Evolutionary conservation across 2,113 vertebrate genomes (phyloP).

Genomic region (Numenius arquata): DNA sequence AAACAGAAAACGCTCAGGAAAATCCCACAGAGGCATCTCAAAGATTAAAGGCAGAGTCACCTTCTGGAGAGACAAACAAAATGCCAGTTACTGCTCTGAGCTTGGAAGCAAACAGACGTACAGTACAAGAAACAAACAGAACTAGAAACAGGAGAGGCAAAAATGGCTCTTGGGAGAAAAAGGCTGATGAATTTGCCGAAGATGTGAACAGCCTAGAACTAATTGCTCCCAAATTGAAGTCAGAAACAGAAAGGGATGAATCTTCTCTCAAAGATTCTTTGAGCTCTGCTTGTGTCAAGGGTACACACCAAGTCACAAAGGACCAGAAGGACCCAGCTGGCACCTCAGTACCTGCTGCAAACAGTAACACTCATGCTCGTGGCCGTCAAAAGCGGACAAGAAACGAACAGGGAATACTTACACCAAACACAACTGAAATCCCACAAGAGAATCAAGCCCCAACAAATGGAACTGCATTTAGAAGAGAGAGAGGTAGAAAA

Average conservation of each 20-base stretch:
- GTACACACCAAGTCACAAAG: background rate
- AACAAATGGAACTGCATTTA: fast-evolving
- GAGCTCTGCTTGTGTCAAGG: background rate
- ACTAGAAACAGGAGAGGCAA: background rate
- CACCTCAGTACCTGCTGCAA: background rate
- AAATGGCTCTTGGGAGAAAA: background rate
- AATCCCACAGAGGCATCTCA: background rate
- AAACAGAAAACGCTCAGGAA: background rate
- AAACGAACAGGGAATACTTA: background rate
- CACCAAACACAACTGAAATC: background rate
- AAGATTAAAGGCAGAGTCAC: background rate
- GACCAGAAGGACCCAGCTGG: background rate
- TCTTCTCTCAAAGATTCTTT: background rate
- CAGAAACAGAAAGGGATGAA: background rate
- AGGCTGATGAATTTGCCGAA: background rate
- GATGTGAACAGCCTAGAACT: background rate
- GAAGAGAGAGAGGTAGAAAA: background rate
- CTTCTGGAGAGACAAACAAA: background rate
- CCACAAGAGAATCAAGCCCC: background rate
- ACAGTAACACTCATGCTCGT: background rate
- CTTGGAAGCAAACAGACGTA: background rate
- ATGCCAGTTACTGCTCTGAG: background rate
- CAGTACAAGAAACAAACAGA: background rate
- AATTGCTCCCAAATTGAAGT: background rate
- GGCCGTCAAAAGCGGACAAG: background rate